These are phyloP conservation scores for Drosophila persimilis DNA, from an alignment of 1,140 invertebrate genomes.

Conservation along the genomic window DNA sequence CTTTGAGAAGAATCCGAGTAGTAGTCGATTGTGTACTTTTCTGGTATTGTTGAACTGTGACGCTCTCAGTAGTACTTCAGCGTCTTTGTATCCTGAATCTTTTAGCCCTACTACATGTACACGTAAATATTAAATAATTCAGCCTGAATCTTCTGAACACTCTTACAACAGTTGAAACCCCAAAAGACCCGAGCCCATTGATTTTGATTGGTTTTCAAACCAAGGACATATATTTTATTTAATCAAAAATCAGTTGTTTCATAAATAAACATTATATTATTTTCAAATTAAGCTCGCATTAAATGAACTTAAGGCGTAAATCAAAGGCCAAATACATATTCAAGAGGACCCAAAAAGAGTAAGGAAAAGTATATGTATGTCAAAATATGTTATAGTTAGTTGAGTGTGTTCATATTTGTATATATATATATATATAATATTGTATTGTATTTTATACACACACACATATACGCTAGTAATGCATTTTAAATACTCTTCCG, in stretches of 20 bases:
- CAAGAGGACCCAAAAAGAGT: slow-evolving; percentile 44
- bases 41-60: too few relatives aligned
- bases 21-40: too few relatives aligned
- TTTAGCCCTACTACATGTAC: too few relatives aligned
- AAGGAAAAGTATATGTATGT: slow-evolving; percentile 49
- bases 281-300: slow-evolving; percentile 57
- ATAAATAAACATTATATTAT: slow-evolving; percentile 41
- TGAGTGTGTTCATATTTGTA: slow-evolving; percentile 60
- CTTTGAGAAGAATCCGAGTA: too few relatives aligned
- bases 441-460: slow-evolving; percentile 54
- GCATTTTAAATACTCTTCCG: slow-evolving; percentile 56
- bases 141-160: too few relatives aligned
- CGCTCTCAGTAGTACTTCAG: too few relatives aligned
- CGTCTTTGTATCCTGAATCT: too few relatives aligned
- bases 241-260: slow-evolving; percentile 60
- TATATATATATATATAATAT: slow-evolving; percentile 45
- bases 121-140: too few relatives aligned
- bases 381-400: slow-evolving; percentile 54
- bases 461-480: slow-evolving; percentile 63
- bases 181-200: not conserved
- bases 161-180: not conserved
- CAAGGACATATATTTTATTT: slow-evolving; percentile 68
- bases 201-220: slow-evolving; percentile 68
- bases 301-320: slow-evolving; percentile 49
- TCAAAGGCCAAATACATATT: slow-evolving; percentile 39